phyloP scores from a whole-genome alignment of 53 echinoderm and acorn worm genomes.

The Crossaster papposus region DNA sequence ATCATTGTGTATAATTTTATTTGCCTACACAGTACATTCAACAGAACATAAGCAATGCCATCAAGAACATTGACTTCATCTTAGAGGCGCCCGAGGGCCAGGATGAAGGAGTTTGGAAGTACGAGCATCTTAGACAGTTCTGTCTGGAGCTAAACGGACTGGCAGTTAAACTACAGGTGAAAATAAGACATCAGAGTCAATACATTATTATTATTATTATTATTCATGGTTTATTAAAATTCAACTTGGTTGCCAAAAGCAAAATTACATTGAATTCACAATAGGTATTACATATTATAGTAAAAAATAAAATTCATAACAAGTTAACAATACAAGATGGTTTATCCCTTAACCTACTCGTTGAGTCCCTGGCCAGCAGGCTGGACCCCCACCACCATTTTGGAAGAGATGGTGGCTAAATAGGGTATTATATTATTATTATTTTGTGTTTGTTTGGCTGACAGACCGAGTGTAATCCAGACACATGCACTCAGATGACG shows the following conservation, averaged over 20 bases:
- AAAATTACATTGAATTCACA: no score
- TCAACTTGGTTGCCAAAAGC: no score
- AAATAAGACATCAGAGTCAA: no score
- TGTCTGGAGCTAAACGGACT: conserved; percentile 93
- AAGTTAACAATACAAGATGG: no score
- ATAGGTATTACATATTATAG: no score
- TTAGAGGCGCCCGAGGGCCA: conserved; percentile 91
- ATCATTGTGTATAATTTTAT: neutral
- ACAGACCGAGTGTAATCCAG: conserved; percentile 94
- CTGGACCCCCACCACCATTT: neutral
- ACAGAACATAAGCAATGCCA: conserved; percentile 86
- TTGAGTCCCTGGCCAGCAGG: no score
- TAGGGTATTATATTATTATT: neutral
- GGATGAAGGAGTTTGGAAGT: conserved; percentile 98
- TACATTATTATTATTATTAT: no score
- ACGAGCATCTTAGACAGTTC: conserved; percentile 96
- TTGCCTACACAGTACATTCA: conserved; percentile 79
- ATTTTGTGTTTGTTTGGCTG: neutral
- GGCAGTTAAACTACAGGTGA: conserved; percentile 95
- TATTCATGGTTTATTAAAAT: no score
- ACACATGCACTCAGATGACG: conserved; percentile 97
- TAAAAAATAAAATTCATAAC: no score
- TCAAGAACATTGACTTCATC: conserved; percentile 88
- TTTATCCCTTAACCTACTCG: no score
- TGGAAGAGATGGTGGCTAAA: neutral